Percentiles rank a stretch among this genome's conserved stretches.
These are phyloP conservation scores for Troides aeacus DNA, from an alignment of 2,888 invertebrate genomes.

Conservation along the genomic window DNA sequence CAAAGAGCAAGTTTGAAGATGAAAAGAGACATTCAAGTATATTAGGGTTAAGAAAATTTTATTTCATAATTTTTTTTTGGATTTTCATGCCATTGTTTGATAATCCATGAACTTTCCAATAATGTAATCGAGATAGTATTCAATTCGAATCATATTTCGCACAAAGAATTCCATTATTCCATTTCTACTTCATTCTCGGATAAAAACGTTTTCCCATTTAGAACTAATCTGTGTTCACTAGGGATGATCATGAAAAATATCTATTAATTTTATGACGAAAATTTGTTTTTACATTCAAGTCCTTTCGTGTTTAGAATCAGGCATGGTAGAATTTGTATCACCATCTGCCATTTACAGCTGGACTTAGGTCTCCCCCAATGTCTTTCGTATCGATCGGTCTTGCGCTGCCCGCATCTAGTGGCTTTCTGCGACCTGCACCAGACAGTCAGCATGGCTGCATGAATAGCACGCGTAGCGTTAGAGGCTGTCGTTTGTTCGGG, in stretches of 20 bases:
- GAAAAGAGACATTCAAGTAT: too few species aligned
- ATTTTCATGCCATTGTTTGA: neutral
- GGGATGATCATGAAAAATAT: conserved; percentile 1
- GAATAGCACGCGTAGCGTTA: too few species aligned
- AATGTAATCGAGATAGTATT: conserved; percentile 1
- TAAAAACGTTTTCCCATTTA: conserved; percentile 5
- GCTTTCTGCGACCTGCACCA: too few species aligned
- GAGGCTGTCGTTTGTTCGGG: too few species aligned
- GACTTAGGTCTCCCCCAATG: too few species aligned
- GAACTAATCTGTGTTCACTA: neutral
- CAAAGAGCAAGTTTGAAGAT: too few species aligned
- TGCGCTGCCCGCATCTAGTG: too few species aligned
- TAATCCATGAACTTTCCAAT: conserved; percentile 1
- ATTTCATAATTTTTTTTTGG: neutral
- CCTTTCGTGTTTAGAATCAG: neutral
- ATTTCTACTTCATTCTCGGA: conserved; percentile 1
- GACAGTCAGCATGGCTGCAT: too few species aligned
- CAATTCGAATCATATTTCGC: conserved; percentile 3
- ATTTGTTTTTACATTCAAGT: neutral
- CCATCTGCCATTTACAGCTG: neutral
- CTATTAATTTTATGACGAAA: neutral
- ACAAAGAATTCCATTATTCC: conserved; percentile 3
- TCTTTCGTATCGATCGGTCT: too few species aligned
- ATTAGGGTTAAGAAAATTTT: neutral
- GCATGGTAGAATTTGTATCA: neutral